Percentiles rank a stretch among this genome's conserved stretches.
Conservation (phyloP, 2,113 vertebrate genomes). For the Osmerus mordax region DNA sequence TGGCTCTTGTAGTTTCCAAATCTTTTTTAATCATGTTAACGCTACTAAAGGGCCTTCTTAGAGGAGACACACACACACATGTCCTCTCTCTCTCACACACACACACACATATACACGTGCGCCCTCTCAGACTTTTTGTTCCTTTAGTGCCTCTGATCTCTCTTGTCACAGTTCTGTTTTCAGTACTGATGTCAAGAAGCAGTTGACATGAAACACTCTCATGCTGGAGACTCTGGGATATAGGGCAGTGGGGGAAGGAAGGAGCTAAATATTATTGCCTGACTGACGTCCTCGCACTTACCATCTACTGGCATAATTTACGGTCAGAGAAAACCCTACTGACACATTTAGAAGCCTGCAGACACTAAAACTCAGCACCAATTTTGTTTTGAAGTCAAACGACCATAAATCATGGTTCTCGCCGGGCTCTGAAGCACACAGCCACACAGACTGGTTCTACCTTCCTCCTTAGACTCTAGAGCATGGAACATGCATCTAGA, state of each 20-base stretch:
- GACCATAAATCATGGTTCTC: constrained; percentile 1
- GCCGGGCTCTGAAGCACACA: too few relatives aligned
- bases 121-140: constrained; percentile 8
- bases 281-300: not conserved
- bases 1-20: too few relatives aligned
- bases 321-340: constrained; percentile 2
- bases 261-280: constrained; percentile 25
- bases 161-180: not conserved
- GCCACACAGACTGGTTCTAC: too few relatives aligned
- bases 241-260: constrained; percentile 13
- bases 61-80: too few relatives aligned
- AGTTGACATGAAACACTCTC: constrained; percentile 35
- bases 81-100: too few relatives aligned
- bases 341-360: constrained; percentile 17
- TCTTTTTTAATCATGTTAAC: too few relatives aligned
- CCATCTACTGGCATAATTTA: constrained; percentile 19
- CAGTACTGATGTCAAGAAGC: constrained; percentile 25
- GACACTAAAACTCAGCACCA: constrained; percentile 13
- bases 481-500: too few relatives aligned
- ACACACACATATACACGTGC: not conserved
- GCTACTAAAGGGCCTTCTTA: too few relatives aligned
- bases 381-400: constrained; percentile 11
- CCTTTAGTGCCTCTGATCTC: too few relatives aligned
- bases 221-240: constrained; percentile 5
- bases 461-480: too few relatives aligned